Base-by-base conservation (phyloP, 1,140 invertebrate species). In the Drosophila kepulauana region DNA sequence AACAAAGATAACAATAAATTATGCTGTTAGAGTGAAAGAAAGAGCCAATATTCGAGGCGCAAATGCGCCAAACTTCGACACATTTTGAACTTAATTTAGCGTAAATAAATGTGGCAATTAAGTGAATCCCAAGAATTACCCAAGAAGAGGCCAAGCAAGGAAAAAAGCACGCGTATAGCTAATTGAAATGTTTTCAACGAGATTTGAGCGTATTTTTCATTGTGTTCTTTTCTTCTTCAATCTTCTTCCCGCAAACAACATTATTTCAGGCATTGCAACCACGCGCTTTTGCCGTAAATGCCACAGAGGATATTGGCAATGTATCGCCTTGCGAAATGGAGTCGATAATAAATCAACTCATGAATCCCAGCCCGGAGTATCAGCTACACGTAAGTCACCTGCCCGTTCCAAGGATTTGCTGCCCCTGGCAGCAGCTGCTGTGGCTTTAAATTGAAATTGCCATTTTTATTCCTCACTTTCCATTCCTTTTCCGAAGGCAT, bases 251-350 rank as follows among this genome's bases (percentile, higher is more conserved):
- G 20, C 20, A 25, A 25, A 25, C 20, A 25, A 25, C 20, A 25
- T 25, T 25, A 25, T 25, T 25, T 25, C 54, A 91, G 91, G 74
- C 82, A 15, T 49, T 88, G 16, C 79, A 91, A 58, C 90, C 81
- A 49, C 81, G 75, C 45, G 68, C 62, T 10, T 73, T 86, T 52
- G 48, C 54, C 35, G 90, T 82, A 30, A 75, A 76, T 51, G 91
- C 86, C 61, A 62, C 72, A 1, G 89, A 91, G 30, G 86, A 86
- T 74, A 78, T 78, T 49, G 88, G 63, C 54, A 91, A 85, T 64
- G 78, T 91, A 51, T 85, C 91, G 56, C 89, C 91, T 35, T 92
- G 89, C 56, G 90, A 92, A 63, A 62, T 92, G 81, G 91, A 92
- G 76, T 78, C 90, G 52, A 64, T 92, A 70, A 86, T 92, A 87